Base-by-base conservation (phyloP, 2,113 vertebrate species). In the Bufo bufo region DNA sequence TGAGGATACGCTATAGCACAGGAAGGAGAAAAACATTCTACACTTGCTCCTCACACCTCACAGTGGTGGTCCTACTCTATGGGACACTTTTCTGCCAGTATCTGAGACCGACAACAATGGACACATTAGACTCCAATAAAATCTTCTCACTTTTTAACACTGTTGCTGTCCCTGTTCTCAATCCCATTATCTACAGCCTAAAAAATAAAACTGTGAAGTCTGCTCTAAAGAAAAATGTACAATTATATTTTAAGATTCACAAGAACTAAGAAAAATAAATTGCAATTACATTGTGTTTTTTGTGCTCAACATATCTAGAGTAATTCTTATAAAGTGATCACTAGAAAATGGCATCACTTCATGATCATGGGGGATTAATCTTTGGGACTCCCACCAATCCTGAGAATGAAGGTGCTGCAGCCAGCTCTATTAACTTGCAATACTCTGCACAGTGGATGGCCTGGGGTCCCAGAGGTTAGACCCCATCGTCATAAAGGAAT, bases 61-160 rank as follows among this genome's bases (percentile, higher is more conserved):
- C 74, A 11, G 85, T 78, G 56, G 72, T 92, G 43, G 33, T 23
- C 4, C 85, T 92, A 8, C 91, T 92, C 52, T 92, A 85, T 0
- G 90, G 90, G 0, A 65, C 86, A 20, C 63, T 85, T 0, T 0
- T 92, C 8, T 90, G 80, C 33, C 89, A 11, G 20, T 89, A 90
- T 13, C 74, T 90, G 11, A 63, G 56, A 33, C 85, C 85, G 1
- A 43, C 43, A 12, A 72, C 72, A 9, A 74, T 10, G n/a, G 74
- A 63, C 19, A 77, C 33, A 13, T 63, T 86, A 77, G n/a, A 77
- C n/a, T 78, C 58, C 56, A 63, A 86, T 77, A 86, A 86, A 65
- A 11, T 61, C 4, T 77, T 78, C 19, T 86, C 85, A 19, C 72
- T 86, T 20, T 86, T 86, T 65, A 77, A 86, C 14, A 77, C 85